Percentiles rank a stretch among this genome's conserved stretches.
phyloP scores from a whole-genome alignment of 2,113 vertebrate species.

The Protomyctophum bolini region DNA sequence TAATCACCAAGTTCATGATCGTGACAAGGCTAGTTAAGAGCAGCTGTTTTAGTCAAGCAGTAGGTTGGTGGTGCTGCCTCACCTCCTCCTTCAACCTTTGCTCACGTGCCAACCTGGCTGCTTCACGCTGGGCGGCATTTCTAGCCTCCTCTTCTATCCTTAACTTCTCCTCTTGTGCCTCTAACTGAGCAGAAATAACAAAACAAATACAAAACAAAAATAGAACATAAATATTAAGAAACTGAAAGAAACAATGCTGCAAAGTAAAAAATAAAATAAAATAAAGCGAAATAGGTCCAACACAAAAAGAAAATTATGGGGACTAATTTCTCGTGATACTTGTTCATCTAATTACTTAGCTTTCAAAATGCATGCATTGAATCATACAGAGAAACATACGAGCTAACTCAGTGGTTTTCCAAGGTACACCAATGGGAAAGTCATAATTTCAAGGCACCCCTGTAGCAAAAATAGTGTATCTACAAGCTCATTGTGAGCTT shows the following conservation, averaged over 20 bases:
- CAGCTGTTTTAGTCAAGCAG: no score
- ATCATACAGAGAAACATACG: not conserved
- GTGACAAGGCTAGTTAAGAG: no score
- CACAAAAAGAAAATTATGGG: slow-evolving; percentile 33
- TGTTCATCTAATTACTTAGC: not conserved
- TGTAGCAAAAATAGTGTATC: no score
- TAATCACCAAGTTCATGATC: no score
- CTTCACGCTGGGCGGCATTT: slow-evolving; percentile 93
- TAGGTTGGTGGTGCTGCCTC: slow-evolving; percentile 80
- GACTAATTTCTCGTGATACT: not conserved
- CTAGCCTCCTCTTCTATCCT: slow-evolving; percentile 99
- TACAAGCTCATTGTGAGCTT: no score
- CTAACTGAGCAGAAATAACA: slow-evolving; percentile 96
- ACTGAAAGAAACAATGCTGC: slow-evolving; percentile 59
- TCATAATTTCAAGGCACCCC: no score
- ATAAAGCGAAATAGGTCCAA: slow-evolving; percentile 37
- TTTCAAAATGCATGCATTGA: no score
- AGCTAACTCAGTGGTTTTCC: not conserved
- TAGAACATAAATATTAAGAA: slow-evolving; percentile 69
- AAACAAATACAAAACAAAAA: slow-evolving; percentile 79
- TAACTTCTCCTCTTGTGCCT: slow-evolving; percentile 98
- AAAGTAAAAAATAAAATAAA: slow-evolving; percentile 58
- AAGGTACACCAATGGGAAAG: no score
- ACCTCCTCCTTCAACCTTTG: slow-evolving; percentile 97
- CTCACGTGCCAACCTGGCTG: slow-evolving; percentile 94